Percentiles rank a stretch among this genome's conserved stretches.
These are phyloP conservation scores for Sylvia borin DNA, from an alignment of 2,797 vertebrate species.

Conservation along the genomic window DNA sequence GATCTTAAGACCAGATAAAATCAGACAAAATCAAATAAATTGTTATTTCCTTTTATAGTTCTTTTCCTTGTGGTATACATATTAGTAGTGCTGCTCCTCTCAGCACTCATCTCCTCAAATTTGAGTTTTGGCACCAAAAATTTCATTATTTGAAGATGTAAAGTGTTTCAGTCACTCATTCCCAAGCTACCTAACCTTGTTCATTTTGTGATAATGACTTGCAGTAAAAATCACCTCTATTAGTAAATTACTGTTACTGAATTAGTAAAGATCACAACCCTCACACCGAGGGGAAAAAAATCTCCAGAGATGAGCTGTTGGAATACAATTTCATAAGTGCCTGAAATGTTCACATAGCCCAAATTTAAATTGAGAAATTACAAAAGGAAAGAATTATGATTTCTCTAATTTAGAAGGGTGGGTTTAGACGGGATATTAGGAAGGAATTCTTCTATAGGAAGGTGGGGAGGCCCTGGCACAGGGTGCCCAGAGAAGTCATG, in stretches of 20 bases:
- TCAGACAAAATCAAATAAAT: not conserved
- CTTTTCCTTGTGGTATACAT: not conserved
- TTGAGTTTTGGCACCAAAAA: not conserved
- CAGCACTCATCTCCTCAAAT: not conserved
- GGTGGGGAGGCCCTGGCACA: too few relatives aligned
- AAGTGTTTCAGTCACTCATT: not conserved
- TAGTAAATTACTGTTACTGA: not conserved
- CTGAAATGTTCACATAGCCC: not conserved
- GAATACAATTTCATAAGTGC: not conserved
- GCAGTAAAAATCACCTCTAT: not conserved
- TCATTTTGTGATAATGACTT: not conserved
- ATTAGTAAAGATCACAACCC: not conserved
- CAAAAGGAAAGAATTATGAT: not conserved
- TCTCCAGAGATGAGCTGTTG: not conserved
- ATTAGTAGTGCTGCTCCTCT: not conserved
- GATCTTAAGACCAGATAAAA: not conserved
- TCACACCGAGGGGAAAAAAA: not conserved
- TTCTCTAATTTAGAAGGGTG: not conserved
- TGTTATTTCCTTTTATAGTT: not conserved
- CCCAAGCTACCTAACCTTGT: not conserved
- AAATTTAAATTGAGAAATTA: not conserved
- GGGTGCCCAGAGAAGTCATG: too few relatives aligned
- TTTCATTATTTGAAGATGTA: not conserved
- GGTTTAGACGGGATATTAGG: too few relatives aligned
- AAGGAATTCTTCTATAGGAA: too few relatives aligned